Evolutionary conservation across 2,113 vertebrate species (phyloP), one percentile per base, ranked within the genome.

Genomic region (Dicaeum eximium): DNA sequence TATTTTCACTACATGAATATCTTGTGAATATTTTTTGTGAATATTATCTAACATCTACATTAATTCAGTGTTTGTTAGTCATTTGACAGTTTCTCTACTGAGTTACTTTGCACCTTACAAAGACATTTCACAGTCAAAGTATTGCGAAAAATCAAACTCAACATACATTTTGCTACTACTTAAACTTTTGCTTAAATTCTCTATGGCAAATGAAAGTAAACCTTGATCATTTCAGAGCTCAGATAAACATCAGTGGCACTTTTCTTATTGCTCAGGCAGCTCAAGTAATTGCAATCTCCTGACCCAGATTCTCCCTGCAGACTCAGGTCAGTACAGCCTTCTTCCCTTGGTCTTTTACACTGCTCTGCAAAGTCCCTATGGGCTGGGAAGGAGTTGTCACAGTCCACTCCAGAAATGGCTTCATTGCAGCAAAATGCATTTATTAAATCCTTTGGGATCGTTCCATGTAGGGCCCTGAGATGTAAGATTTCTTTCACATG

Each of bases 1-100:
- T 73, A 22, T 90, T 91, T 95, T 94, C 61, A 69, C 54, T 75
- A 38, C 25, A 51, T 77, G 5, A 70, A 53, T 81, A 72, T 65
- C n/a, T 93, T 74, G n/a, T 79, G 48, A 96, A 69, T n/a, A 80
- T 54, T 92, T 92, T 74, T 45, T 73, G 65, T 78, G 75, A 92
- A 89, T 90, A 83, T 86, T 94, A 69, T 54, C 48, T 80, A 83
- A 73, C 71, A 67, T 67, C 40, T 74, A 70, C 77, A 80, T 88
- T 62, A 81, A 88, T 90, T 90, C 78, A 83, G 78, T 37, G 54
- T 56, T 86, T 50, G 25, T 72, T 92, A 91, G 78, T 86, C 90
- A 75, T 82, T 88, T 78, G 56, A 74, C 53, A 42, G 27, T 91
- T 88, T 94, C 85, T 81, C 71, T 85, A 38, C 31, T 3, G 16